A percentile compares a stretch with the other conserved stretches of the same genome.
phyloP scores from a whole-genome alignment of 2,797 vertebrate genomes.

The Nannoperca obscura region DNA sequence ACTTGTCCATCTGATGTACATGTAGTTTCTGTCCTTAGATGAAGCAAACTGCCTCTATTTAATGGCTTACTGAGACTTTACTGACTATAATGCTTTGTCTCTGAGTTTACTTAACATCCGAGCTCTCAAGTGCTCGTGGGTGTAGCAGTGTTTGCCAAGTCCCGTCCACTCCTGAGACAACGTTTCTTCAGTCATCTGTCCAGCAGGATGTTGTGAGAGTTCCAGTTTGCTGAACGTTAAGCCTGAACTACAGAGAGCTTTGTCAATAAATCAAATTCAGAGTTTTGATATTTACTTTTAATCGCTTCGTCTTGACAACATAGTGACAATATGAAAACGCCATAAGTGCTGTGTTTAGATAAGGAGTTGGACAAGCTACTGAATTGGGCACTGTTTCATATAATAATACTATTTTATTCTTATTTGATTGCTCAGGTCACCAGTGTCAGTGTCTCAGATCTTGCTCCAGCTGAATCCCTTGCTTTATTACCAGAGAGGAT shows the following conservation, averaged over 20 bases:
- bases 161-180: slow-evolving; percentile 51
- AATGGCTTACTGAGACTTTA: slow-evolving; percentile 18
- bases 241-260: slow-evolving; percentile 27
- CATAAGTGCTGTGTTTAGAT: slow-evolving; percentile 11
- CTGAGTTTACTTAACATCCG: slow-evolving; percentile 59
- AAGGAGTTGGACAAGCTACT: slow-evolving; percentile 21
- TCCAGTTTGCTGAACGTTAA: slow-evolving; percentile 78
- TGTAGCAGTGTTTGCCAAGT: slow-evolving; percentile 79
- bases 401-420: slow-evolving; percentile 10
- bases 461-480: slow-evolving; percentile 29
- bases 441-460: slow-evolving; percentile 11
- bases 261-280: slow-evolving; percentile 66
- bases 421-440: slow-evolving; percentile 15
- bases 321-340: neutral
- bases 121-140: slow-evolving; percentile 65
- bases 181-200: slow-evolving; percentile 55
- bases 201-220: slow-evolving; percentile 75
- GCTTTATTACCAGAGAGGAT: slow-evolving; percentile 56
- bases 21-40: slow-evolving; percentile 18
- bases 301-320: slow-evolving; percentile 1
- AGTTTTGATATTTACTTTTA: slow-evolving; percentile 23
- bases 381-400: neutral
- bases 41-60: slow-evolving; percentile 4
- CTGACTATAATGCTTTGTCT: slow-evolving; percentile 56
- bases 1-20: neutral